Conservation (phyloP, 2,113 vertebrate genomes). For the Porphyrio hochstetteri region DNA sequence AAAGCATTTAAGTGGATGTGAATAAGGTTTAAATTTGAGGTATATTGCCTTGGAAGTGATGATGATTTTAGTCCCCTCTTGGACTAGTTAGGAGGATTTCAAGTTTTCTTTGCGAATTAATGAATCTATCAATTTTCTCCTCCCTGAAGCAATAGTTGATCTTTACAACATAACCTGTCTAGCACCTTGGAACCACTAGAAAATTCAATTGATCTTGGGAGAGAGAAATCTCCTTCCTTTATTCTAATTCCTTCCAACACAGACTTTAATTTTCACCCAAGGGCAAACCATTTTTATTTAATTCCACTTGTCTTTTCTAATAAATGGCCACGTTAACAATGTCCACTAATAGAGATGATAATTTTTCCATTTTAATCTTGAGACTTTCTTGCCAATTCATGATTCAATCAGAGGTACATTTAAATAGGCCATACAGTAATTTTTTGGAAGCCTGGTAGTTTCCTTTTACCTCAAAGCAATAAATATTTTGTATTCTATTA, state of each 20-base stretch:
- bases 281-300: slow-evolving; percentile 66
- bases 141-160: slow-evolving; percentile 51
- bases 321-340: slow-evolving; percentile 42
- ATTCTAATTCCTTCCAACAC: slow-evolving; percentile 36
- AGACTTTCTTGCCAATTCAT: slow-evolving; percentile 5
- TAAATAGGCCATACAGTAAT: not conserved
- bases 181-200: slow-evolving; percentile 1
- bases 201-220: slow-evolving; percentile 48
- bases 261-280: slow-evolving; percentile 62
- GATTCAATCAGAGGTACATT: not conserved
- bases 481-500: not conserved
- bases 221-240: not conserved
- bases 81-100: not conserved
- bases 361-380: slow-evolving; percentile 56
- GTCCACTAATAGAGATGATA: slow-evolving; percentile 42
- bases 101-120: slow-evolving; percentile 53
- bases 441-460: not conserved
- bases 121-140: slow-evolving; percentile 37
- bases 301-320: slow-evolving; percentile 60
- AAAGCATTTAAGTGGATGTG: not conserved
- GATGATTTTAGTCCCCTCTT: not conserved
- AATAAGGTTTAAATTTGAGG: slow-evolving; percentile 1
- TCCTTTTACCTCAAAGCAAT: not conserved
- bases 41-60: not conserved
- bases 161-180: not conserved